Evolutionary conservation across 2,797 vertebrate species (phyloP).

Genomic region (Brachyalestes nurse): DNA sequence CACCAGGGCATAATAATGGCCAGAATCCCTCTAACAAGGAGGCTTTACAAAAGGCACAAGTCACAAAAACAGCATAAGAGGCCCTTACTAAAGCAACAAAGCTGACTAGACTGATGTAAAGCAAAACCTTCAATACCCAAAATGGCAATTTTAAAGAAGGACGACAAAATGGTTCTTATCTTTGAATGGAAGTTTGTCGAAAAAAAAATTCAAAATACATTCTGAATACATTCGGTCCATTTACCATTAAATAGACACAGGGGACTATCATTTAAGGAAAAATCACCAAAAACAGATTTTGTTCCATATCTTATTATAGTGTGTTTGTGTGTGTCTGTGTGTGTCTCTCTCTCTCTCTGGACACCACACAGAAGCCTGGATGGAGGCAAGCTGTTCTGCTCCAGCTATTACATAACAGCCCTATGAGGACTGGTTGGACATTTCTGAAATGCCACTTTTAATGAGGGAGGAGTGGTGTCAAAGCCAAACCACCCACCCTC

Average conservation of each 20-base stretch:
- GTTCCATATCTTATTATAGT: background rate
- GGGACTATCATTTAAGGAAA: too few relatives aligned
- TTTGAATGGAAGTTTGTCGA: too few relatives aligned
- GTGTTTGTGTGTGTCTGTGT: background rate
- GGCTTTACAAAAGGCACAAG: background rate
- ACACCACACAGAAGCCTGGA: conserved; percentile 3
- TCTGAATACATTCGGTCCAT: too few relatives aligned
- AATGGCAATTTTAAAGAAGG: too few relatives aligned
- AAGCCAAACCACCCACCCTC: background rate
- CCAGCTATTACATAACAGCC: conserved; percentile 37
- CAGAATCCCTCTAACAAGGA: conserved; percentile 51
- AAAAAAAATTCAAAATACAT: too few relatives aligned
- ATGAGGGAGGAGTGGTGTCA: conserved; percentile 44
- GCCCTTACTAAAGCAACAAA: too few relatives aligned
- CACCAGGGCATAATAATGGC: conserved; percentile 56
- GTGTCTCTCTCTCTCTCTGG: background rate
- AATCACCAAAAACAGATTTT: too few relatives aligned
- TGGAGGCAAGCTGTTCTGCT: conserved; percentile 6
- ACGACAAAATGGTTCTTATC: too few relatives aligned
- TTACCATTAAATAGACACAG: too few relatives aligned
- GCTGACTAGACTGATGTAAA: too few relatives aligned
- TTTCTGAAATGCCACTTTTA: conserved; percentile 60
- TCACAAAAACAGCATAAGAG: too few relatives aligned
- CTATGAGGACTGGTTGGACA: conserved; percentile 32
- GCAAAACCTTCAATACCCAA: too few relatives aligned